Percentiles rank a stretch among this genome's conserved stretches.
Conservation (phyloP, 2,797 vertebrate genomes). For the Urophycis tenuis region DNA sequence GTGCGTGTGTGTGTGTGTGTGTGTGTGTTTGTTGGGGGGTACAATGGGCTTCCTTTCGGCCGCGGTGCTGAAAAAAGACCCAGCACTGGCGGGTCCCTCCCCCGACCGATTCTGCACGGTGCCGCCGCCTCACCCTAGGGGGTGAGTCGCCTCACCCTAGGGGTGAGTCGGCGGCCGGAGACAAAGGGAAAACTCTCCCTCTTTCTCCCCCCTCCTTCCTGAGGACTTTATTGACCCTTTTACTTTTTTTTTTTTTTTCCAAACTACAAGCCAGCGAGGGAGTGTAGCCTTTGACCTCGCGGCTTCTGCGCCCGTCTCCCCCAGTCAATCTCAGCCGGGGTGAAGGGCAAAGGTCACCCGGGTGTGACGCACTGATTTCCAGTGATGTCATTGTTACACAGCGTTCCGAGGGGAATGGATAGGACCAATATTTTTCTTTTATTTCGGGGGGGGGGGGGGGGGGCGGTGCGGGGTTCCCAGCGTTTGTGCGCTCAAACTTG, state of each 20-base stretch:
- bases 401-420: slow-evolving; percentile 35
- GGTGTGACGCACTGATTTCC: slow-evolving; percentile 49
- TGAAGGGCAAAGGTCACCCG: slow-evolving; percentile 61
- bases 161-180: slow-evolving; percentile 58
- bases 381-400: slow-evolving; percentile 60
- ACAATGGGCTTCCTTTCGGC: slow-evolving; percentile 70
- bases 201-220: slow-evolving; percentile 44
- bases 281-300: slow-evolving; percentile 68
- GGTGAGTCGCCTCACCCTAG: neutral
- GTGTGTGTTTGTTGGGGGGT: slow-evolving; percentile 48
- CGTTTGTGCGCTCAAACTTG: neutral
- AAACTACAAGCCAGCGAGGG: slow-evolving; percentile 65
- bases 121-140: slow-evolving; percentile 71
- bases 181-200: slow-evolving; percentile 68
- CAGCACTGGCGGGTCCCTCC: slow-evolving; percentile 61
- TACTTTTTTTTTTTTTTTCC: neutral
- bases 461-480: neutral
- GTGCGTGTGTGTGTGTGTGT: too few species aligned
- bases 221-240: slow-evolving; percentile 40
- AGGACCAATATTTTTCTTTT: slow-evolving; percentile 25
- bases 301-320: slow-evolving; percentile 49
- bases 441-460: too few species aligned
- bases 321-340: slow-evolving; percentile 51
- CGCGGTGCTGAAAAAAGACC: slow-evolving; percentile 56
- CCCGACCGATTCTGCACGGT: slow-evolving; percentile 78